Evolutionary conservation across 2,113 vertebrate species (phyloP).

Genomic region (Tricholaema leucomelas): DNA sequence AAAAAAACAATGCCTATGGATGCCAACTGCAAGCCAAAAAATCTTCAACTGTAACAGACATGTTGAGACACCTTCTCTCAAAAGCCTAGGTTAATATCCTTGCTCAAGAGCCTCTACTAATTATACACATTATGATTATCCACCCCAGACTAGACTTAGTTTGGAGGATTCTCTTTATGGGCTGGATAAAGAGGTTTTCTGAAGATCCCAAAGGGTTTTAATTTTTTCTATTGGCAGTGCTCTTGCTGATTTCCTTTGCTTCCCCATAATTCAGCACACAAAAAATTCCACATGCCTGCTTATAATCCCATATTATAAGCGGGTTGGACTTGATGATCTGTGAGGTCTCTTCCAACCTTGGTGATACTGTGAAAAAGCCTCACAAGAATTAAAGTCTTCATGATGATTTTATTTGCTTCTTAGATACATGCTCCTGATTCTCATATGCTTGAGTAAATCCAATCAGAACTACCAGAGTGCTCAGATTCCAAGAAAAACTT

Average conservation of each 20-base stretch:
- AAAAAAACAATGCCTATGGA: neutral
- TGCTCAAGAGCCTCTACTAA: conserved; percentile 31
- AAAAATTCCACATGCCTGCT: neutral
- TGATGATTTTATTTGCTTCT: neutral
- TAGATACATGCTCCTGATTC: neutral
- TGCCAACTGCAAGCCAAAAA: neutral
- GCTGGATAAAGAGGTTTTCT: neutral
- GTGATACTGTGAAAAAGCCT: too few relatives aligned
- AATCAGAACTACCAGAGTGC: conserved; percentile 19
- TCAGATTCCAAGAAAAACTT: conserved; percentile 50
- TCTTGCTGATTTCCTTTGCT: neutral
- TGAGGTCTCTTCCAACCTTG: too few relatives aligned
- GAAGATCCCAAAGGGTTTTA: neutral
- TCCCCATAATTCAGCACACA: neutral
- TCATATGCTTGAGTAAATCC: neutral
- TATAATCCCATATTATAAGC: neutral
- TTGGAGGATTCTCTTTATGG: neutral
- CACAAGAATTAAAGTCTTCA: neutral
- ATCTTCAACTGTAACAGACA: conserved; percentile 11
- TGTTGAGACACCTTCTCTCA: conserved; percentile 8
- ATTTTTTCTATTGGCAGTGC: neutral
- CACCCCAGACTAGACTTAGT: neutral
- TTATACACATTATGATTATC: neutral
- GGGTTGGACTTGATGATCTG: too few relatives aligned
- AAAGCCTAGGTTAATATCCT: neutral